Evolutionary conservation across 2,888 invertebrate genomes (phyloP), one percentile per base, ranked within the genome.

Genomic region (Carabus problematicus): DNA sequence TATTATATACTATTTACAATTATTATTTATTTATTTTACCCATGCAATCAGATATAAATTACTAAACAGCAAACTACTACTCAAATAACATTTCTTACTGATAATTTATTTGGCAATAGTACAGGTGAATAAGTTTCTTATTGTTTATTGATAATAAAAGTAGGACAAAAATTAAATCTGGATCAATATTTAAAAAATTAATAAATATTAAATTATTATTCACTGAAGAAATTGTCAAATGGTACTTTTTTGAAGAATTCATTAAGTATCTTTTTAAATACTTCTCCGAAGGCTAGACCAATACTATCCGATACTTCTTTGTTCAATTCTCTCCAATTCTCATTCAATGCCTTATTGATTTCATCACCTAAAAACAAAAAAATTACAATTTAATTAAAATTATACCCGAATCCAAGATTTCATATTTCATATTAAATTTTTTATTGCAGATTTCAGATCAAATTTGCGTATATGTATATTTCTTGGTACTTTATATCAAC

Each of bases 211-310:
- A 49, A 16, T 49, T 52, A 9, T 18, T 63, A 63, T 42, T 63
- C 54, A 8, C n/a, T 54, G 16, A 63, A 66, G 40, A 66, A 58
- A 14, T 66, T 12, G 19, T 58, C 47, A 47, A 12, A 66, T n/a
- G 64, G 56, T 3, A 66, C 64, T 47, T 19, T 66, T 43, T 66
- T 47, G 42, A 66, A 66, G 58, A 66, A 66, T 8, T 29, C 14
- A 40, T 47, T 56, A 16, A 66, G 55, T 19, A 47, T 6, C 9
- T 41, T 39, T 16, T 2, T 39, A 0, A 14, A 7, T 8, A 66
- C 12, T 39, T 12, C 56, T 39, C 47, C 47, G n/a, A 66, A 12
- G 16, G 64, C 42, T 18, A 11, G 4, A 8, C 18, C 18, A 18
- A 63, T 42, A 42, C 54, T 63, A 3, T 39, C 42, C 12, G 16